Evolutionary conservation across 2,113 vertebrate genomes (phyloP).

Genomic region (Melanotaenia duboulayi): DNA sequence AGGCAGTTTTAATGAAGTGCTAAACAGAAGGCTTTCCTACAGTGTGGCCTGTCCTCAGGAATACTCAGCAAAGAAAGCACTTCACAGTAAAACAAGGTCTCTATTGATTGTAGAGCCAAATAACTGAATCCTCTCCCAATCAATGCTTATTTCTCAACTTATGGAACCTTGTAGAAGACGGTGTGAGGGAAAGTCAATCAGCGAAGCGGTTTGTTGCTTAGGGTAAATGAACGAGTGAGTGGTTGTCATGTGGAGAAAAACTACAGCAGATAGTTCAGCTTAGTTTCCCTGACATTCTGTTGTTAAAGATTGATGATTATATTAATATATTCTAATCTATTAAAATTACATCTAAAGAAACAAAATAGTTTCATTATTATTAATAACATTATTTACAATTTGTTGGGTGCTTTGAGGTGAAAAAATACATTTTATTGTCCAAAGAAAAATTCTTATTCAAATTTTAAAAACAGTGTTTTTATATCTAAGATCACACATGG

Average conservation of each 20-base stretch:
- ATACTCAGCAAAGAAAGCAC: constrained; percentile 75
- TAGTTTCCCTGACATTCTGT: constrained; percentile 14
- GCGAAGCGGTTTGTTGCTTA: constrained; percentile 42
- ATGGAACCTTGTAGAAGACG: constrained; percentile 70
- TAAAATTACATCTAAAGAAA: too few relatives aligned
- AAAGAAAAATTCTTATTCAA: not conserved
- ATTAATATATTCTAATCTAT: not conserved
- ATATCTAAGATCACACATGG: constrained; percentile 16
- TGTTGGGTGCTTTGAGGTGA: not conserved
- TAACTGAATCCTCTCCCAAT: constrained; percentile 73
- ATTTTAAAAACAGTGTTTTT: constrained; percentile 24
- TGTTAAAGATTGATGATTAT: not conserved
- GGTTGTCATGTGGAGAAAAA: constrained; percentile 40
- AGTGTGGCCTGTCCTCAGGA: constrained; percentile 74
- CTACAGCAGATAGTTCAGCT: constrained; percentile 20
- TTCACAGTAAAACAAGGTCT: constrained; percentile 71
- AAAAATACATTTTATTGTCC: not conserved
- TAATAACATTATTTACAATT: not conserved
- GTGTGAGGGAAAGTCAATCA: constrained; percentile 78
- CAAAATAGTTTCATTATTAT: not conserved
- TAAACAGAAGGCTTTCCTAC: constrained; percentile 85
- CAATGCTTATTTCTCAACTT: constrained; percentile 78
- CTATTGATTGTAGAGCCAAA: constrained; percentile 82
- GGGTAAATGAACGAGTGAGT: constrained; percentile 27
- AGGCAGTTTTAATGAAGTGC: constrained; percentile 92